phyloP scores from a whole-genome alignment of 1,140 invertebrate genomes.

The Sinonovacula constricta region DNA sequence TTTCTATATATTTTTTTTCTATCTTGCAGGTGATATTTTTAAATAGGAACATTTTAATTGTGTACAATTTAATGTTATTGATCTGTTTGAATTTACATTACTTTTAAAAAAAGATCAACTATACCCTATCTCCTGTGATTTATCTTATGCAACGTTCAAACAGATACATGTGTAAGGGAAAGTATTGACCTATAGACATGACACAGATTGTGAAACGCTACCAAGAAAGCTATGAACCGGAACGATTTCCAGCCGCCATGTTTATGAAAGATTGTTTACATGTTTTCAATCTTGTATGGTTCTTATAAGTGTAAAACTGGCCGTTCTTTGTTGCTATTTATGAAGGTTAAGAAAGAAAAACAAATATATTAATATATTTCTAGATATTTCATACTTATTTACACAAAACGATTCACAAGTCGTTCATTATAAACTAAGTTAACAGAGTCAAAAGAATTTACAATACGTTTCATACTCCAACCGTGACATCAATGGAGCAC shows the following conservation, averaged over 20 bases:
- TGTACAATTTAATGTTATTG: no score
- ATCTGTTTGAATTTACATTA: no score
- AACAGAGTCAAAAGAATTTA: background rate
- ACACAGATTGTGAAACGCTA: background rate
- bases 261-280: background rate
- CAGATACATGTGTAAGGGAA: no score
- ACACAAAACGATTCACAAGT: slow-evolving; percentile 1
- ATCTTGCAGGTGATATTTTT: no score
- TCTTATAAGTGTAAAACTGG: background rate
- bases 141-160: no score
- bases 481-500: background rate
- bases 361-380: background rate
- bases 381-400: background rate
- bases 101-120: no score
- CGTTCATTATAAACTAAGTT: background rate
- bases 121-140: no score
- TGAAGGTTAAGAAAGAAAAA: background rate
- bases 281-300: no score
- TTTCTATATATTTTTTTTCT: no score
- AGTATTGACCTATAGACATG: background rate
- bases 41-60: no score
- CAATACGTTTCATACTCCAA: background rate
- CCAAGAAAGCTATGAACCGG: no score
- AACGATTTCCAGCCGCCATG: background rate
- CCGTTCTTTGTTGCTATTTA: background rate